These are phyloP conservation scores for Chirona hameri DNA, from an alignment of 2,888 invertebrate genomes.

Conservation along the genomic window DNA sequence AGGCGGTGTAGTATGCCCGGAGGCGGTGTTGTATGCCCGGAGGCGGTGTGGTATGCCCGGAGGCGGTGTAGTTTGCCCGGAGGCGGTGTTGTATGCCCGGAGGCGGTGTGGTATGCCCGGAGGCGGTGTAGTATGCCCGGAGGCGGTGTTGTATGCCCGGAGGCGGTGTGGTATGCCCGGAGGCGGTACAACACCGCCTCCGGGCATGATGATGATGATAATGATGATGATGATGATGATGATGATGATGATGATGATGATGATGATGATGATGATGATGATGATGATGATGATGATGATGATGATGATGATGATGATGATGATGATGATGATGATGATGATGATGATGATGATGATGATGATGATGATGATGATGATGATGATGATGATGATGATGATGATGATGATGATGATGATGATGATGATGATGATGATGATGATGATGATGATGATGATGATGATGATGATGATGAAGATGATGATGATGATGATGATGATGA, in stretches of 20 bases:
- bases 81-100: no score
- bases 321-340: slow-evolving; percentile 22
- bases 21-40: no score
- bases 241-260: slow-evolving; percentile 12
- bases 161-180: no score
- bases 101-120: no score
- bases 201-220: slow-evolving; percentile 5
- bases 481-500: no score
- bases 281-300: slow-evolving; percentile 4
- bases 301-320: not conserved
- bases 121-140: no score
- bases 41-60: no score
- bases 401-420: slow-evolving; percentile 22
- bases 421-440: slow-evolving; percentile 22
- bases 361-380: slow-evolving; percentile 22
- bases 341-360: slow-evolving; percentile 22
- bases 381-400: slow-evolving; percentile 22
- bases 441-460: slow-evolving; percentile 22
- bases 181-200: no score
- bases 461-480: slow-evolving; percentile 11
- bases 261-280: slow-evolving; percentile 22
- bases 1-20: no score
- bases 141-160: no score
- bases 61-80: no score
- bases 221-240: slow-evolving; percentile 11